Evolutionary conservation across 2,797 vertebrate genomes (phyloP).

Genomic region (Gouania willdenowi): DNA sequence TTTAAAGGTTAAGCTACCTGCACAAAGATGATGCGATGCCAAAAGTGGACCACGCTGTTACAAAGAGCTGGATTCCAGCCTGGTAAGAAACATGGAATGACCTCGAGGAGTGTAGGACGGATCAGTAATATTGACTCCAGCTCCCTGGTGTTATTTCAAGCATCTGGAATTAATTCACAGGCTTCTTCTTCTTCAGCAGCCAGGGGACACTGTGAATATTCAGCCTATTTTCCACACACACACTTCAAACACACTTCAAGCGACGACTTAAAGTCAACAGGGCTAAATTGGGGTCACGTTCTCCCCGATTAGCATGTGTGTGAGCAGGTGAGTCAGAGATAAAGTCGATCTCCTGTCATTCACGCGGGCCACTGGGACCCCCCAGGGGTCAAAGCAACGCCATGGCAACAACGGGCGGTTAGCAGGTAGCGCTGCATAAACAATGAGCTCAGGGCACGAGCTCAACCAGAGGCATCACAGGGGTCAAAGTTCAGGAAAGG

Average conservation of each 20-base stretch:
- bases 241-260: constrained; percentile 55
- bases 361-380: constrained; percentile 41
- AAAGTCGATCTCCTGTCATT: constrained; percentile 39
- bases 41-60: constrained; percentile 33
- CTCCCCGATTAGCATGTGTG: constrained; percentile 32
- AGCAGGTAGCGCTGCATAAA: constrained; percentile 46
- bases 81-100: constrained; percentile 23
- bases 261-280: constrained; percentile 38
- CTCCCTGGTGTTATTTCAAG: constrained; percentile 46
- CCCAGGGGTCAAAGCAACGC: constrained; percentile 18
- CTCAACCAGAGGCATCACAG: constrained; percentile 22
- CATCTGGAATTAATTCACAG: constrained; percentile 52
- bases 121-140: constrained; percentile 31
- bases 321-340: neutral
- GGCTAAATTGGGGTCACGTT: constrained; percentile 55
- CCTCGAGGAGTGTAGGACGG: constrained; percentile 23
- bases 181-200: constrained; percentile 48
- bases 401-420: constrained; percentile 58
- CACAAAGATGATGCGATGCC: neutral
- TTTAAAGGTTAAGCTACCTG: constrained; percentile 45
- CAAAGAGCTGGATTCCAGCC: constrained; percentile 35
- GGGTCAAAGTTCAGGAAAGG: constrained; percentile 29
- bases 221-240: constrained; percentile 47
- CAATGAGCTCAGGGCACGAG: constrained; percentile 30
- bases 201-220: constrained; percentile 57